Base-by-base conservation (phyloP, 2,888 invertebrate species). In the Lissonota sp. region DNA sequence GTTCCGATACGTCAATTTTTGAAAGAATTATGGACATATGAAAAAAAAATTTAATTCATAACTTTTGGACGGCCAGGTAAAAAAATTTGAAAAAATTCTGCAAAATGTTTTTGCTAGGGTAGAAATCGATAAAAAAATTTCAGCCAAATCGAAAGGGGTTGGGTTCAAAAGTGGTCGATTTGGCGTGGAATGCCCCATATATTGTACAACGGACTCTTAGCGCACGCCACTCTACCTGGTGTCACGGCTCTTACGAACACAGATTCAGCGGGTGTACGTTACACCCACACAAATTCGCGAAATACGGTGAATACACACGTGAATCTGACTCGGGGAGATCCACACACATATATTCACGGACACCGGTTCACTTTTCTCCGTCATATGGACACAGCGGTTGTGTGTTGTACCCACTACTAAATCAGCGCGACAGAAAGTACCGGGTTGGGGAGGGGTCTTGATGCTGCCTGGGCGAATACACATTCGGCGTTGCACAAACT, bases 381-480 rank as follows among this genome's bases (percentile, higher is more conserved):
- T 55, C 70, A 83, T 85, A 83, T 83, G 84, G 84, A 80, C 85
- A 86, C 84, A 26, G 84, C 85, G 84, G 83, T 84, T 84, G 84
- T 86, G 87, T 87, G 84, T 86, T 40, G 55, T 42, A 71, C 37
- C 64, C 77, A 78, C 60, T 69, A 71, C 74, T 74, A 67, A 81
- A 81, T 78, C 74, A 78, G 70, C 74, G 66, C 71, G 78, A 81
- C 78, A 51, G 74, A 81, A 78, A 81, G 78, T 57, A 71, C 81
- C 60, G 81, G 74, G 87, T 74, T 49, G 71, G 72, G 84, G 86
- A 86, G 85, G 84, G 58, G 37, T 78, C 74, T 80, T 71, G 78
- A 74, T 66, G 74, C 70, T 73, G 77, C 69, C 44, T 69, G 76
- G 73, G 74, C 73, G 26, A 26, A 77, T 69, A 77, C 80, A 77